Percentiles rank a stretch among this genome's conserved stretches.
Conservation (phyloP, 2,113 vertebrate genomes). For the Hipposideros armiger region DNA sequence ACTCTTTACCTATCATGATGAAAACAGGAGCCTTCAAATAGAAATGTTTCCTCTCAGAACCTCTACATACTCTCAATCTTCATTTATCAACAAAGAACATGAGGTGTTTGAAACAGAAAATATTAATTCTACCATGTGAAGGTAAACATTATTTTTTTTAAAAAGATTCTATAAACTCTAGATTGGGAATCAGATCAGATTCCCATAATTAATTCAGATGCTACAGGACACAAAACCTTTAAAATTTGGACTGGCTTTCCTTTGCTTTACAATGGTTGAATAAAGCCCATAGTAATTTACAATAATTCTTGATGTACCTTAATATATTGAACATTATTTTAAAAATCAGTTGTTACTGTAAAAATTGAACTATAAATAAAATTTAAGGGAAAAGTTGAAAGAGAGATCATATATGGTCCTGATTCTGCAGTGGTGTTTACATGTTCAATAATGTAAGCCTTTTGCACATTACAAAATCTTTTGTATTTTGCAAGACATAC, state of each 20-base stretch:
- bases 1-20: not conserved
- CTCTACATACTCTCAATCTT: not conserved
- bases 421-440: not conserved
- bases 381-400: not conserved
- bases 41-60: conserved; percentile 38
- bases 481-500: conserved; percentile 23
- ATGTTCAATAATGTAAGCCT: not conserved
- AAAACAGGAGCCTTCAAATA: conserved; percentile 18
- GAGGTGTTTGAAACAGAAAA: conserved; percentile 40
- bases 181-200: not conserved
- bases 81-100: conserved; percentile 49
- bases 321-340: not conserved
- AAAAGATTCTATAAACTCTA: not conserved
- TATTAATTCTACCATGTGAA: not conserved
- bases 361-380: not conserved
- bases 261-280: conserved; percentile 20
- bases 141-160: not conserved
- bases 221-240: not conserved
- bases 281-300: not conserved
- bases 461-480: not conserved
- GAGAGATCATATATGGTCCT: not conserved
- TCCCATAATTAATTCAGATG: not conserved
- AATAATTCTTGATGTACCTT: not conserved
- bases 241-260: not conserved
- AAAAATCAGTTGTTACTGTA: not conserved